Evolutionary conservation across 1,140 invertebrate species (phyloP).

Genomic region (Centruroides vittatus): DNA sequence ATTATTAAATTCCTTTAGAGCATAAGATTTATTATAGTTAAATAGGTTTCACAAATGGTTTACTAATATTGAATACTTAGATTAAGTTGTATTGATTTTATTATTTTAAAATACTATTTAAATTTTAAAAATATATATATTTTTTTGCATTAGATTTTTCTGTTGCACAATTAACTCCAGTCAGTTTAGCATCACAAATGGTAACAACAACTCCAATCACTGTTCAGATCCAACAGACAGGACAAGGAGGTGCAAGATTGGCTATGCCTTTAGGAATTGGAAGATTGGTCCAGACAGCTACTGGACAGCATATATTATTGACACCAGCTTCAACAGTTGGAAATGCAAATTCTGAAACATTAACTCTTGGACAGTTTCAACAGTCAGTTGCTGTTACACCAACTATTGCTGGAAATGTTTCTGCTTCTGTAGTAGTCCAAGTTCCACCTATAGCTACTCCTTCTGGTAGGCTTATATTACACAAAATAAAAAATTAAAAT

Average conservation of each 20-base stretch:
- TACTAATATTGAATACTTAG: no score
- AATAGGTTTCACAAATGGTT: no score
- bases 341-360: not conserved
- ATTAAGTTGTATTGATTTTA: no score
- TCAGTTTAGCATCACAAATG: constrained; percentile 10
- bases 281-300: constrained; percentile 51
- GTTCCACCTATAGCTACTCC: not conserved
- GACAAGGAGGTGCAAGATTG: constrained; percentile 20
- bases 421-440: no score
- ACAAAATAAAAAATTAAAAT: no score
- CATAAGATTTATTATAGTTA: no score
- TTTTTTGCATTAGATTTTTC: not conserved
- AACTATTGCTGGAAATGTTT: no score
- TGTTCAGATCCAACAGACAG: constrained; percentile 30
- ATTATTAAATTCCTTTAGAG: no score
- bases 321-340: constrained; percentile 11
- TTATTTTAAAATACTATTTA: no score
- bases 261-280: constrained; percentile 13
- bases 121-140: no score
- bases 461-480: not conserved
- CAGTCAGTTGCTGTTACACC: no score
- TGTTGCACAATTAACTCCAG: not conserved
- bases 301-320: constrained; percentile 46
- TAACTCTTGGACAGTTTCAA: no score
- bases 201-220: constrained; percentile 19